Conservation (phyloP, 2,888 invertebrate species). For the Microplitis manilae region DNA sequence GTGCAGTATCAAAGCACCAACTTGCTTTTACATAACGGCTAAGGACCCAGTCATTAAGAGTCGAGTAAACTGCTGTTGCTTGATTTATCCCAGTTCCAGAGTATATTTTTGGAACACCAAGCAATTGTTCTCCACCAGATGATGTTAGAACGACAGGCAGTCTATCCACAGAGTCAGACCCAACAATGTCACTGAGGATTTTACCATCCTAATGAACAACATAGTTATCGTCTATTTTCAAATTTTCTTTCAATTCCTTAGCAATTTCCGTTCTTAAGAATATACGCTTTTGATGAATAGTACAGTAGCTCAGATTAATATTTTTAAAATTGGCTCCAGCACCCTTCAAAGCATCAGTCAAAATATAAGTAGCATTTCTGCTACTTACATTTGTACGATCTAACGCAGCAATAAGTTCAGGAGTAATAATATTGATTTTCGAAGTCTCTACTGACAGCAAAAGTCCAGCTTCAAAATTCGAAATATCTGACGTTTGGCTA, state of each 20-base stretch:
- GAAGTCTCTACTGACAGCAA: slow-evolving; percentile 9
- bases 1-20: slow-evolving; percentile 6
- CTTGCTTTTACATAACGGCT: slow-evolving; percentile 17
- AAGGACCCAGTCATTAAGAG: slow-evolving; percentile 23
- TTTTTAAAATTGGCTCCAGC: too few species aligned
- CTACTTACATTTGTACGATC: slow-evolving; percentile 13
- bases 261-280: background rate
- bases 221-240: slow-evolving; percentile 12
- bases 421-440: background rate
- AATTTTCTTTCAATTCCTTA: slow-evolving; percentile 7
- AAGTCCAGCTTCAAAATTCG: slow-evolving; percentile 6
- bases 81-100: too few species aligned
- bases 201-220: slow-evolving; percentile 17
- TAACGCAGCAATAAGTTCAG: slow-evolving; percentile 12
- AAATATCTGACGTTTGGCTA: background rate
- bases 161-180: too few species aligned
- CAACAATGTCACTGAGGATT: too few species aligned
- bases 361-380: slow-evolving; percentile 1
- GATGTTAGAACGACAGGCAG: too few species aligned
- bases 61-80: too few species aligned
- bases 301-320: slow-evolving; percentile 10
- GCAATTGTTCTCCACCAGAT: too few species aligned
- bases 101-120: background rate
- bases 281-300: slow-evolving; percentile 12
- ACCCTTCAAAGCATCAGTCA: too few species aligned